Conservation (phyloP, 2,797 vertebrate species). For the Philypnodon macrostomus region DNA sequence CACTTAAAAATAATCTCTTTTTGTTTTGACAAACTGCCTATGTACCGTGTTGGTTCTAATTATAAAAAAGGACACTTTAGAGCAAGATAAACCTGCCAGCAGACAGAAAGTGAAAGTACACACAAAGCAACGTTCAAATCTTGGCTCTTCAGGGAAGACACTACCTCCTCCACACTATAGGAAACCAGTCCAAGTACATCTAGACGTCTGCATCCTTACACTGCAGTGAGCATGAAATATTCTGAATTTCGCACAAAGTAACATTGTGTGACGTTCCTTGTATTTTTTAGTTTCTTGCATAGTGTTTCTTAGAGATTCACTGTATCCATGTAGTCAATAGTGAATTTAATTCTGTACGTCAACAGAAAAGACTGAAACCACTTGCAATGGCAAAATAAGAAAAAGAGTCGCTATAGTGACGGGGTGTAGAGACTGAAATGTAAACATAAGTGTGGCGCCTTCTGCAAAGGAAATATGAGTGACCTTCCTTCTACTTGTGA, state of each 20-base stretch:
- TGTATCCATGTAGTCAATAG: conserved; percentile 21
- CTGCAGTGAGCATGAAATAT: too few species aligned
- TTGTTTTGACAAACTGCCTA: too few species aligned
- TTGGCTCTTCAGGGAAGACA: conserved; percentile 12
- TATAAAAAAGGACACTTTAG: conserved; percentile 1
- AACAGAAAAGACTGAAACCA: conserved; percentile 32
- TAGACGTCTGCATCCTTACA: conserved; percentile 1
- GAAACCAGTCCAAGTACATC: conserved; percentile 26
- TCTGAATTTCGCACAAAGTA: too few species aligned
- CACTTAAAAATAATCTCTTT: too few species aligned
- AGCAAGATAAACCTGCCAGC: conserved; percentile 1
- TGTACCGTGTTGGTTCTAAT: background rate
- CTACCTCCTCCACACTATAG: conserved; percentile 15
- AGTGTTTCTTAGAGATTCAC: too few species aligned
- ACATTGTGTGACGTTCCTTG: too few species aligned
- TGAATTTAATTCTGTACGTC: conserved; percentile 41
- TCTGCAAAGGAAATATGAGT: conserved; percentile 64
- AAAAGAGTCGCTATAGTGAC: conserved; percentile 63
- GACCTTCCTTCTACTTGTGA: conserved; percentile 63
- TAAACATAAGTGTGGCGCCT: conserved; percentile 65
- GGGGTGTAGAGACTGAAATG: conserved; percentile 53
- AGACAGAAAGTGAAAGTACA: conserved; percentile 30
- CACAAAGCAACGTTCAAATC: conserved; percentile 8
- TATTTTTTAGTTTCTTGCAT: too few species aligned
- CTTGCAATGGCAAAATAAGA: conserved; percentile 49